Evolutionary conservation across 2,797 vertebrate genomes (phyloP), one percentile per base, ranked within the genome.

Genomic region (Antrozous pallidus): DNA sequence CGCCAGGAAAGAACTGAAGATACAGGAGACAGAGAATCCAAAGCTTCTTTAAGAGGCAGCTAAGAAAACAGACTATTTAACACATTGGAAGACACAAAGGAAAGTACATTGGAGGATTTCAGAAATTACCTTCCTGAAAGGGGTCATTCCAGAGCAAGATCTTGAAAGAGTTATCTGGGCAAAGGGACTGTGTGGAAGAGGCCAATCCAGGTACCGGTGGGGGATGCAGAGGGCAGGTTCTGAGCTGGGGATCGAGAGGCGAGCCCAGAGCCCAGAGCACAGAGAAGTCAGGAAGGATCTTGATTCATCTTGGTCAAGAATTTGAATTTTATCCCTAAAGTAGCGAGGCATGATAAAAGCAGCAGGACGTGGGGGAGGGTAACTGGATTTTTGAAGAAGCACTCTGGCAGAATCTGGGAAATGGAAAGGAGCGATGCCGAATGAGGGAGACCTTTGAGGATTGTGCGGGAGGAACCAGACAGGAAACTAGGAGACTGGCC

Each of bases 281-380:
- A 71, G 61, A 28, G 51, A 5, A 33, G 28, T 77, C 61, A 42
- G 10, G 42, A 51, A 42, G 20, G 31, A 13, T 47, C 67, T 69
- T 22, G 58, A 1, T 63, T 47, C 0, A 2, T 58, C 54, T 58
- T 69, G 24, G 61, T 33, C 58, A 88, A 74, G 22, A 81, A 42
- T 85, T 51, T 81, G 51, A 47, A 78, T 51, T 80, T 82, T 65
- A 71, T 49, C 28, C 40, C 85, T 65, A 89, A 40, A 56, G 47
- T 10, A 56, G 20, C 2, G 4, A 3, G 24, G 16, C 33, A 24
- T 56, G 22, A 33, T 78, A 67, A 17, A 65, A 88, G n/a, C n/a
- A 82, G 56, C 8, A 71, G 49, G n/a, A 22, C 17, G 33, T 5
- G 0, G 40, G 8, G 7, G 70, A 16, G 77, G n/a, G 49, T 42